Percentiles rank a stretch among this genome's conserved stretches.
These are phyloP conservation scores for Cyrtodaria siliqua DNA, from an alignment of 2,888 invertebrate species.

Conservation along the genomic window DNA sequence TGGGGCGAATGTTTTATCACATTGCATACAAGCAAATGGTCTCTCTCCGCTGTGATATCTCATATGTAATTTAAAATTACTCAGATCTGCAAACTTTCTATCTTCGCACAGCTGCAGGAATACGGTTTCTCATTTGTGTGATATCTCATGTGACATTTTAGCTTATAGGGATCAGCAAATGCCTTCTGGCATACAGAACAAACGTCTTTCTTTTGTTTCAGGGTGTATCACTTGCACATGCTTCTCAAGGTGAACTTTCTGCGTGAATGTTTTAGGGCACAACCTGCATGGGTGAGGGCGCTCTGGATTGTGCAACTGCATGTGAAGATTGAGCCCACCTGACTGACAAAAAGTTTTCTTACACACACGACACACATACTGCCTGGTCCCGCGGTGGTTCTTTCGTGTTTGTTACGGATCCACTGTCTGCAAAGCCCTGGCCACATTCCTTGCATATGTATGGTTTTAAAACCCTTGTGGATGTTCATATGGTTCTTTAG, in stretches of 20 bases:
- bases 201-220: not conserved
- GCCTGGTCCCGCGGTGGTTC: not conserved
- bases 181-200: not conserved
- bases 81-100: not conserved
- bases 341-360: not conserved
- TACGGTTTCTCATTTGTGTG: conserved; percentile 2
- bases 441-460: not conserved
- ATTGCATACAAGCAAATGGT: not conserved
- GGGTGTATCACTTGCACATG: not conserved
- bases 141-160: not conserved
- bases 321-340: not conserved
- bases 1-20: not conserved
- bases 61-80: not conserved
- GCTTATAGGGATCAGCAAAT: not conserved
- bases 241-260: not conserved
- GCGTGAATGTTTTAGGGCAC: not conserved
- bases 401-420: not conserved
- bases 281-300: not conserved
- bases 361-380: not conserved
- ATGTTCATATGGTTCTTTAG: conserved; percentile 1
- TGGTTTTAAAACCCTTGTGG: not conserved
- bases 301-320: not conserved
- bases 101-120: not conserved
- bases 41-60: not conserved
- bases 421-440: not conserved